phyloP scores from a whole-genome alignment of 1,140 invertebrate species.

The Drosophila leontia region DNA sequence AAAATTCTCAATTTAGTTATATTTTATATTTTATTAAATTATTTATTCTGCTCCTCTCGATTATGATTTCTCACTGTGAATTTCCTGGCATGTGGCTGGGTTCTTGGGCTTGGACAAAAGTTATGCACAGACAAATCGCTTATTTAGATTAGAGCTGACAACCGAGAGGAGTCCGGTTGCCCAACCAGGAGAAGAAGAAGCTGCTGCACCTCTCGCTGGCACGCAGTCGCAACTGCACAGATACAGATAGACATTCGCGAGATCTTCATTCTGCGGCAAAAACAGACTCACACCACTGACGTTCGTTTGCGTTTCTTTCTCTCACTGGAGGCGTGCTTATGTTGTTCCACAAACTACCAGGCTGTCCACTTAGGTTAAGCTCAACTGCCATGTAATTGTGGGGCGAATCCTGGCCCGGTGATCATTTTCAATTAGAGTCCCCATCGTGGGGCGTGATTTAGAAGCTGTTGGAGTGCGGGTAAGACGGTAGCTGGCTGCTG shows the following conservation, averaged over 20 bases:
- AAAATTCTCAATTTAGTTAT: too few species aligned
- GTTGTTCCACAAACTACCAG: slow-evolving; percentile 65
- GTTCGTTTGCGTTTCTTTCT: slow-evolving; percentile 18
- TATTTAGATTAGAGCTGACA: slow-evolving; percentile 79
- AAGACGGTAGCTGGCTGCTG: slow-evolving; percentile 56
- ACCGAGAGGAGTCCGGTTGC: slow-evolving; percentile 16
- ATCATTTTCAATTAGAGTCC: slow-evolving; percentile 73
- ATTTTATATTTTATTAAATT: background rate
- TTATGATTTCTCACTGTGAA: slow-evolving; percentile 1
- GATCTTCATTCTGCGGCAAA: slow-evolving; percentile 9
- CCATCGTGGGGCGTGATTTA: slow-evolving; percentile 38
- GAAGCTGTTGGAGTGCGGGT: slow-evolving; percentile 49
- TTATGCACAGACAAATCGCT: slow-evolving; percentile 77
- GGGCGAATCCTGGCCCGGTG: slow-evolving; percentile 32
- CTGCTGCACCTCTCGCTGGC: background rate
- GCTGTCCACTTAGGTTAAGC: slow-evolving; percentile 70
- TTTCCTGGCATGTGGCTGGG: slow-evolving; percentile 20
- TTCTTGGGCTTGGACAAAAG: slow-evolving; percentile 35
- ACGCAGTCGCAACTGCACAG: slow-evolving; percentile 41
- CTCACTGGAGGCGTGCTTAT: slow-evolving; percentile 48
- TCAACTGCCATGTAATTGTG: slow-evolving; percentile 37
- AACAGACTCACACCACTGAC: slow-evolving; percentile 6
- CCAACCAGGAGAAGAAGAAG: background rate
- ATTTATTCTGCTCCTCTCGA: accelerated
- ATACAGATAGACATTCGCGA: slow-evolving; percentile 12